Base-by-base conservation (phyloP, 2,113 vertebrate species). In the Leptodactylus fuscus region DNA sequence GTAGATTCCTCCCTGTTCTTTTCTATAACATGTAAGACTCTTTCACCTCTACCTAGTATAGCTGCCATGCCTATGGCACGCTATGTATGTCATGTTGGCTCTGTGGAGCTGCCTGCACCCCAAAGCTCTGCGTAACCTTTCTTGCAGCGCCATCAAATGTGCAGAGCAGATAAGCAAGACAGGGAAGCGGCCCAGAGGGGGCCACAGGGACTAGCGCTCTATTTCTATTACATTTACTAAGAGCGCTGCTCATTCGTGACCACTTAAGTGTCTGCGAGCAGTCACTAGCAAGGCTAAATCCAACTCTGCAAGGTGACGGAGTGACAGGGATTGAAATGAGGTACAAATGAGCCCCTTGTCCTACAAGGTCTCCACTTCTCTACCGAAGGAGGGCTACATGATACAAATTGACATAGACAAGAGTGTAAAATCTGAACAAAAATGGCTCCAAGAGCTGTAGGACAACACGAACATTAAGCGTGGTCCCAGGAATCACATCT, bases 121-220 rank as follows among this genome's bases (percentile, higher is more conserved):
- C 51, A 73, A 44, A 73, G 69, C 81, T 41, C 67, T 83, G 67
- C 69, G 16, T 83, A 83, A 83, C 81, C 81, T 83, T 83, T 83
- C 69, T 53, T 73, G 51, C 69, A 73, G 81, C 69, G 20, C 69
- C 81, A 83, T 83, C 81, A 83, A 53, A 83, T 73, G 69, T 58
- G 81, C 49, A 74, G 34, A 53, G 48, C 67, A 38, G 46, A 73
- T 34, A 27, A 58, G 22, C 20, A 55, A 55, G 81, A 83, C 81
- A 83, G 49, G 49, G 69, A 73, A 24, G 24, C 9, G 38, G 48
- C 81, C 67, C 48, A 34, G 46, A 51, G 81, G 81, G 48, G 67
- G 51, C 29, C 49, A 58, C 18, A 55, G 69, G 22, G 81, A 29
- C 38, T 49, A 24, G 44, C 27, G 51, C 69, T 83, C 81, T 9